A percentile compares a stretch with the other conserved stretches of the same genome.
Evolutionary conservation across 2,888 invertebrate species (phyloP).

Genomic region (Rotaria sp.): DNA sequence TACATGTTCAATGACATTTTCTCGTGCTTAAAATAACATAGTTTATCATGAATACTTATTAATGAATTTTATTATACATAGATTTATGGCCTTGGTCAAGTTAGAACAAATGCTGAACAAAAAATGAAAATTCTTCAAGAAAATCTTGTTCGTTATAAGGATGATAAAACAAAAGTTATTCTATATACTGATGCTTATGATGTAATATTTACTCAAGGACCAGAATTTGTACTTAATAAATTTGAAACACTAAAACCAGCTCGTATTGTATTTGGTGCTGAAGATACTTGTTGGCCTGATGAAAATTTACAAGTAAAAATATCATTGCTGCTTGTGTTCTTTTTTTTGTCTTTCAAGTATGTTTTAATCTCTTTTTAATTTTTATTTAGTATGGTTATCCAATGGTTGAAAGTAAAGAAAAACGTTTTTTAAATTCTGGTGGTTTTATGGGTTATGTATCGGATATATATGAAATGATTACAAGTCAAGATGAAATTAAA

Average conservation of each 20-base stretch:
- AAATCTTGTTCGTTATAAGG: constrained; percentile 63
- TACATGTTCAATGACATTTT: no score
- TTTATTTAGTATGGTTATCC: constrained; percentile 63
- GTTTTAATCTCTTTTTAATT: neutral
- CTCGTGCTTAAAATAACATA: no score
- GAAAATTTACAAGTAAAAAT: constrained; percentile 62
- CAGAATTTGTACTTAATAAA: constrained; percentile 69
- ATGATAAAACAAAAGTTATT: constrained; percentile 62
- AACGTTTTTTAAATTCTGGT: constrained; percentile 83
- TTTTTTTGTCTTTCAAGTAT: neutral
- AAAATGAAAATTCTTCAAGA: constrained; percentile 79
- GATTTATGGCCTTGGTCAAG: constrained; percentile 71
- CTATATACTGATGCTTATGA: constrained; percentile 82
- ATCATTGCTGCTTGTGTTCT: neutral
- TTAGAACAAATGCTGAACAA: constrained; percentile 72
- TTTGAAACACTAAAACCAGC: constrained; percentile 62
- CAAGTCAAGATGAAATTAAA: constrained; percentile 58
- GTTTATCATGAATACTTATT: no score
- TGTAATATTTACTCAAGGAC: constrained; percentile 57
- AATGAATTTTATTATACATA: constrained; percentile 45
- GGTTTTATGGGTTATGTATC: constrained; percentile 71
- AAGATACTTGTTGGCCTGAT: constrained; percentile 91
- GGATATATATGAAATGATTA: constrained; percentile 68
- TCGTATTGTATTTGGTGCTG: constrained; percentile 84
- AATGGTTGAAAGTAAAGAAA: constrained; percentile 62